phyloP scores from a whole-genome alignment of 1,140 invertebrate genomes.

The Drosophila repleta region DNA sequence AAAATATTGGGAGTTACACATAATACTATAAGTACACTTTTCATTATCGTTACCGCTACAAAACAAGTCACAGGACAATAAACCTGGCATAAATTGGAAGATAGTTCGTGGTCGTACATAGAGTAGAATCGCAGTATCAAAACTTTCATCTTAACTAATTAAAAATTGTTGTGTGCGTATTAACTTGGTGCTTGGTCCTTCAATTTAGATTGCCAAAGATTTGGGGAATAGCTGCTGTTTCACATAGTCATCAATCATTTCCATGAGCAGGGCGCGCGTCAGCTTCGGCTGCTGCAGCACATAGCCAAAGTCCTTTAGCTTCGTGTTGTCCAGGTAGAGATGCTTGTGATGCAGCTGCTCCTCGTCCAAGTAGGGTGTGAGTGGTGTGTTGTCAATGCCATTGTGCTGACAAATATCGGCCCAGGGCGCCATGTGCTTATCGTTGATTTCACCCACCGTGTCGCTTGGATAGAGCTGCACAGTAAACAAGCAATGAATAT shows the following conservation, averaged over 20 bases:
- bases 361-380: conserved; percentile 93
- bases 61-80: conserved; percentile 39
- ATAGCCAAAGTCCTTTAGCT: conserved; percentile 87
- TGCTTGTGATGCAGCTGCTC: conserved; percentile 92
- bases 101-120: conserved; percentile 25
- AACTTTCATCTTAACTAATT: conserved; percentile 45
- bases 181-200: conserved; percentile 58
- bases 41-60: conserved; percentile 26
- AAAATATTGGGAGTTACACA: conserved; percentile 59
- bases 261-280: conserved; percentile 86
- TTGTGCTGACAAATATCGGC: conserved; percentile 91
- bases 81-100: conserved; percentile 61
- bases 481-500: conserved; percentile 19
- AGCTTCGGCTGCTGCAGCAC: conserved; percentile 86
- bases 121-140: conserved; percentile 25
- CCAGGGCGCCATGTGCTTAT: conserved; percentile 96
- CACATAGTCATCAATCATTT: conserved; percentile 84
- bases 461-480: conserved; percentile 84
- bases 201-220: conserved; percentile 62
- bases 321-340: conserved; percentile 89
- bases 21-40: conserved; percentile 84
- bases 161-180: conserved; percentile 58
- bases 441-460: conserved; percentile 94
- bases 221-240: conserved; percentile 79
- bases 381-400: conserved; percentile 91